Evolutionary conservation across 92 coral and sea anemone genomes (phyloP).

Genomic region (Epizoanthus stellaris): DNA sequence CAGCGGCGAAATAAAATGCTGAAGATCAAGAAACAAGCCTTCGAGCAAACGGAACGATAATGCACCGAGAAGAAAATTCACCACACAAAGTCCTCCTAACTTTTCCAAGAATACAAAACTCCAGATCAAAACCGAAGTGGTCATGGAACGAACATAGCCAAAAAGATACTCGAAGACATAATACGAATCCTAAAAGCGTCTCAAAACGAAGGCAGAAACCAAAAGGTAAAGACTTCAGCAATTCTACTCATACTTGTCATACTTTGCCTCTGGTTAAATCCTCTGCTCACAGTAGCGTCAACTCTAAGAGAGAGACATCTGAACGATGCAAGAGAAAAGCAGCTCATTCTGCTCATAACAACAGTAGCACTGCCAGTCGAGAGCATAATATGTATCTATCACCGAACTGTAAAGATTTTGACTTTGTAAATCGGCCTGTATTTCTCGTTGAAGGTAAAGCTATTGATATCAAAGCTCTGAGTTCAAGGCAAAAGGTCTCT

Average conservation of each 20-base stretch:
- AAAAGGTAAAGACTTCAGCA: too few species aligned
- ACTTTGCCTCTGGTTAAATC: too few species aligned
- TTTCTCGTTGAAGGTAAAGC: slow-evolving; percentile 33
- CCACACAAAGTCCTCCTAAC: background rate
- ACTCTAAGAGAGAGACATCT: too few species aligned
- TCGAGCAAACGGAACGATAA: background rate
- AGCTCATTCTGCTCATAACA: too few species aligned
- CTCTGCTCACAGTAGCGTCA: too few species aligned
- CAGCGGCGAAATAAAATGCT: background rate
- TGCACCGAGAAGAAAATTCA: background rate
- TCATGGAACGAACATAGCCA: background rate
- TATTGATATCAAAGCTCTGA: background rate
- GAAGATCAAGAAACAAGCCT: background rate
- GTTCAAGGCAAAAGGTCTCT: background rate
- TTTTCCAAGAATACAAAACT: slow-evolving; percentile 1
- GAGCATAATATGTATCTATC: too few species aligned
- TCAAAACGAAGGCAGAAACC: too few species aligned
- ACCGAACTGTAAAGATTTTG: background rate
- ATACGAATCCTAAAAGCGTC: too few species aligned
- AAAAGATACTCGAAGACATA: background rate
- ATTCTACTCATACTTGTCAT: too few species aligned
- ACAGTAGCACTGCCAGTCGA: too few species aligned
- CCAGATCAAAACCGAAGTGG: background rate
- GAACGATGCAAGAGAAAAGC: too few species aligned
- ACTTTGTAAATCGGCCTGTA: background rate